phyloP scores from a whole-genome alignment of 2,888 invertebrate genomes.

The Aphelenchoides bicaudatus region DNA sequence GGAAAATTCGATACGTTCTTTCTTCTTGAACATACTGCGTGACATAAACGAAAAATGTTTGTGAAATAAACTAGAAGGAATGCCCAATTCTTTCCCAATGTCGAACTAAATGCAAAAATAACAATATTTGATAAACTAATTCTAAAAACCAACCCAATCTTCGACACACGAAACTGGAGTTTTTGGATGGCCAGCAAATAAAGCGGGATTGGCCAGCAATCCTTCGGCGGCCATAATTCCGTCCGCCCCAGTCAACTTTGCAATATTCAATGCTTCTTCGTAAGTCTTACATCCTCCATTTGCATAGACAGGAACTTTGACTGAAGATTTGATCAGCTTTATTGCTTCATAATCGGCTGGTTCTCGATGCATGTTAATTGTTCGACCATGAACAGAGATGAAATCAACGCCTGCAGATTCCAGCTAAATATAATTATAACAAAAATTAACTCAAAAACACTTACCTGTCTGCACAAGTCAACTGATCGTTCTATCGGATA shows the following conservation, averaged over 20 bases:
- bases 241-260: conserved; percentile 68
- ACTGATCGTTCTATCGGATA: conserved; percentile 72
- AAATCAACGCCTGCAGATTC: conserved; percentile 81
- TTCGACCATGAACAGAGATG: conserved; percentile 85
- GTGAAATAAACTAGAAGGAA: conserved; percentile 81
- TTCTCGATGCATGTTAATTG: conserved; percentile 68
- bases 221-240: conserved; percentile 90
- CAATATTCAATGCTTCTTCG: conserved; percentile 71
- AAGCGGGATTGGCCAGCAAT: conserved; percentile 81
- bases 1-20: too few relatives aligned
- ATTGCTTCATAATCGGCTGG: conserved; percentile 71
- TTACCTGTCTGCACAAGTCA: conserved; percentile 65
- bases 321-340: conserved; percentile 67
- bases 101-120: conserved; percentile 60
- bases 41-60: conserved; percentile 91
- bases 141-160: conserved; percentile 69
- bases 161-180: conserved; percentile 77
- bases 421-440: conserved; percentile 61
- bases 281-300: conserved; percentile 82
- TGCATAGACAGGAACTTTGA: conserved; percentile 75
- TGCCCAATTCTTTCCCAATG: conserved; percentile 67
- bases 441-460: conserved; percentile 10
- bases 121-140: background rate
- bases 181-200: conserved; percentile 73
- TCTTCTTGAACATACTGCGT: too few relatives aligned